Conservation (phyloP, 2,797 vertebrate species). For the Falco biarmicus region DNA sequence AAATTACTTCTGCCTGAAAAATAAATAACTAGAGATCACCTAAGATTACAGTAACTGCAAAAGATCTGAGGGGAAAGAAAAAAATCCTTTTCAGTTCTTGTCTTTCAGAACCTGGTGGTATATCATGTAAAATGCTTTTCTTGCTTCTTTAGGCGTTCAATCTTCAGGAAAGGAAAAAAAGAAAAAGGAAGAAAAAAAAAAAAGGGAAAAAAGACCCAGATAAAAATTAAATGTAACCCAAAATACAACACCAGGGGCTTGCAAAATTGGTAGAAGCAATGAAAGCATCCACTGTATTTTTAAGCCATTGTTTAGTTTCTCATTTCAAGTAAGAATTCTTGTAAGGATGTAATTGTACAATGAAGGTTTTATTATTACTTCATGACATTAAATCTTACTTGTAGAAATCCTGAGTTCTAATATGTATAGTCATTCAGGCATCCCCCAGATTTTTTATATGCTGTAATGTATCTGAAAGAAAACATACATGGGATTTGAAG, state of each 20-base stretch:
- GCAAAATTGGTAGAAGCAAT: background rate
- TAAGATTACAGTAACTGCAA: background rate
- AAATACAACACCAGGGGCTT: background rate
- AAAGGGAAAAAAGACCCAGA: background rate
- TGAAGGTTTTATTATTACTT: background rate
- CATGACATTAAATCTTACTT: background rate
- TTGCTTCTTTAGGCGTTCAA: background rate
- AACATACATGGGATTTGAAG: constrained; percentile 7
- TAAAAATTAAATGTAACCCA: background rate
- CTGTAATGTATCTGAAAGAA: background rate
- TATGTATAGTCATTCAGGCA: background rate
- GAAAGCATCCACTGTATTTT: background rate
- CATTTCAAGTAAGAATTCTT: background rate
- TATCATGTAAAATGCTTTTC: background rate
- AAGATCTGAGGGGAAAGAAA: background rate
- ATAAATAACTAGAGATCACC: background rate
- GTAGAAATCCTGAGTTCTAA: background rate
- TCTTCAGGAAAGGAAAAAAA: background rate
- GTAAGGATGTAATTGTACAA: background rate
- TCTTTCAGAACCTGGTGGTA: background rate
- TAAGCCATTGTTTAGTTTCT: background rate
- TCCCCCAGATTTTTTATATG: background rate
- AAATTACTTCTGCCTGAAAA: background rate
- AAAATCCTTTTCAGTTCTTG: background rate
- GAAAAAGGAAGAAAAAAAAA: background rate